Evolutionary conservation across 2,888 invertebrate species (phyloP), one percentile per base, ranked within the genome.

Genomic region (Aromia moschata): DNA sequence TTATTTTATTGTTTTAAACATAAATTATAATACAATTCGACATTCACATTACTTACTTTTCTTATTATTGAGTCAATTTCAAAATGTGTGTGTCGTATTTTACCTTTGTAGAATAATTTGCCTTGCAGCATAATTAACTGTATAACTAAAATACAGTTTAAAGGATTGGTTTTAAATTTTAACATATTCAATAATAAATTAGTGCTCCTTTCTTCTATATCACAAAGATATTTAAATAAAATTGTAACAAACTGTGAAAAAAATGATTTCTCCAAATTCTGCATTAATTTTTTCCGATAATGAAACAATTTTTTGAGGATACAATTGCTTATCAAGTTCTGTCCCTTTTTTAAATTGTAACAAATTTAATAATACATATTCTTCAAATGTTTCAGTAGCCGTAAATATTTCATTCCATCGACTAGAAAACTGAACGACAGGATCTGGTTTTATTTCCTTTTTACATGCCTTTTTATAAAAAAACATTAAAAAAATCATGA

Each of bases 91-190:
- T 5, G 7, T 12, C 17, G 25, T 2, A 52, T 30, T 17, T 41
- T 40, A 41, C 41, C 31, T 10, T 41, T 17, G 25, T 33, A 41
- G n/a, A 52, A 41, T 41, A 52, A 52, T 31, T 40, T 25, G 0
- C 41, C 11, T 30, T 52, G 4, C 1, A 33, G 7, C 2, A 7
- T 10, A 30, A 52, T 41, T 52, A 40, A 10, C 16, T 52, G 31
- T 12, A 52, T 52, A 17, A 52, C 31, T 14, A 41, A 17, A 18
- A 41, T 52, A 31, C 40, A 52, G 41, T 11, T 52, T 7, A 41
- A 15, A 9, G 16, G 4, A 7, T 20, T 41, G 10, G 41, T 52
- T 17, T 41, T 52, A 16, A 30, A 40, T 9, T 52, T 52, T n/a
- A 52, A 31, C 25, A 52, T 41, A 12, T 41, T 41, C 15, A 12